Evolutionary conservation across 1,140 invertebrate species (phyloP).

Genomic region (Cydia pomonella): DNA sequence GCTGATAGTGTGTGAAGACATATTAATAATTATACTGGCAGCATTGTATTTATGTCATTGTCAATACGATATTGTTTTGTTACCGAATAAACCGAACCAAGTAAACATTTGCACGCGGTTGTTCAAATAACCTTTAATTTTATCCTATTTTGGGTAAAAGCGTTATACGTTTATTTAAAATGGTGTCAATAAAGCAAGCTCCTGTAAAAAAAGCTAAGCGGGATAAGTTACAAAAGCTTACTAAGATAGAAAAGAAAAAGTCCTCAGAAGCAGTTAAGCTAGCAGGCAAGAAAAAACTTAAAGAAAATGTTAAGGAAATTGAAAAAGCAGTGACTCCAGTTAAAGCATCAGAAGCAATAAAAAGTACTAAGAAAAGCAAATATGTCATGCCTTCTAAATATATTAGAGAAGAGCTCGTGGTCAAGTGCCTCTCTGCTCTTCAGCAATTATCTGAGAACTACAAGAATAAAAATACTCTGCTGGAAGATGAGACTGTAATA

Average conservation of each 20-base stretch:
- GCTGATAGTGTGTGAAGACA: too few relatives aligned
- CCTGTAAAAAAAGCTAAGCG: not conserved
- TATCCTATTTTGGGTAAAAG: not conserved
- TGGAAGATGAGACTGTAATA: constrained; percentile 68
- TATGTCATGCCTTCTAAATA: constrained; percentile 62
- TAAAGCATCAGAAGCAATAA: not conserved
- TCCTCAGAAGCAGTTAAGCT: not conserved
- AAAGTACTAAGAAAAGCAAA: constrained; percentile 48
- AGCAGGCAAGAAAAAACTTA: not conserved
- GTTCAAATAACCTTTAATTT: not conserved
- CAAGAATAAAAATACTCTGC: constrained; percentile 65
- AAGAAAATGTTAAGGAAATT: constrained; percentile 5
- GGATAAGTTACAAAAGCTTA: not conserved
- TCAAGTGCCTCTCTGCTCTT: constrained; percentile 57
- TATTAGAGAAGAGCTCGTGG: constrained; percentile 54
- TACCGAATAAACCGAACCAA: not conserved
- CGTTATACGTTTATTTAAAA: not conserved
- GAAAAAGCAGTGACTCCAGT: constrained; percentile 9
- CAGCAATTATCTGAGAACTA: constrained; percentile 53
- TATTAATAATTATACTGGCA: not conserved
- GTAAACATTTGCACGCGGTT: not conserved
- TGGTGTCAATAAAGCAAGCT: constrained; percentile 14
- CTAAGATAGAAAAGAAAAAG: constrained; percentile 12
- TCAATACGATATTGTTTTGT: not conserved
- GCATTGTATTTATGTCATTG: not conserved